Evolutionary conservation across 1,140 invertebrate genomes (phyloP), one percentile per base, ranked within the genome.

Genomic region (Lethocerus indicus): DNA sequence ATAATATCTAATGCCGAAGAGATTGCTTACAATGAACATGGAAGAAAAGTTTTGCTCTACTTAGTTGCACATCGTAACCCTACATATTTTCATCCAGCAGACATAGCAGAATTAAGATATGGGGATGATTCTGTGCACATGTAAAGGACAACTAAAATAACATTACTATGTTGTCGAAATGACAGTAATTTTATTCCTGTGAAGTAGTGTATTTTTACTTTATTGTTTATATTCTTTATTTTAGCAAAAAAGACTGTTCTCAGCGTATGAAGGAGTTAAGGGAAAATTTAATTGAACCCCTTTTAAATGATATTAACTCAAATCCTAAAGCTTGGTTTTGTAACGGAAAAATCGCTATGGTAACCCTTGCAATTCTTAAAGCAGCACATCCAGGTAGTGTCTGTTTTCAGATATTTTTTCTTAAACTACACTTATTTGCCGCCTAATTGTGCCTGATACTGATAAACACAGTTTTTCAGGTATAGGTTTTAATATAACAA

Each of bases 221-320:
- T 50, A 26, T n/a, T 23, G 25, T 41, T 13, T 16, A 12, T 37
- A 41, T 18, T 13, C 43, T 24, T 45, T 43, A 24, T n/a, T 24
- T n/a, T n/a, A n/a, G n/a, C 47, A 93, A 93, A 61, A 95, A 95
- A 63, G 76, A 86, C 24, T 64, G 71, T 4, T 71, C 76, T 6
- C 57, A 79, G 13, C 68, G 87, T 39, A 73, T 76, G 23, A 70
- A 76, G 28, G 90, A 95, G 67, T 68, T 94, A 4, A 46, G 32
- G 5, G 48, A 14, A 12, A n/a, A 39, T 12, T 23, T 45, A 14
- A 13, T 50, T 18, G 26, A 24, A 27, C 7, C 25, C 6, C 16
- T 92, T 26, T 63, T 86, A 2, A 60, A 75, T 20, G 65, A 73
- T 28, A 72, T 92, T 26, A 61, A 63, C 14, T 62, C 70, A 20